Conservation (phyloP, 1,140 invertebrate species). For the Rhyacophila brunnea region DNA sequence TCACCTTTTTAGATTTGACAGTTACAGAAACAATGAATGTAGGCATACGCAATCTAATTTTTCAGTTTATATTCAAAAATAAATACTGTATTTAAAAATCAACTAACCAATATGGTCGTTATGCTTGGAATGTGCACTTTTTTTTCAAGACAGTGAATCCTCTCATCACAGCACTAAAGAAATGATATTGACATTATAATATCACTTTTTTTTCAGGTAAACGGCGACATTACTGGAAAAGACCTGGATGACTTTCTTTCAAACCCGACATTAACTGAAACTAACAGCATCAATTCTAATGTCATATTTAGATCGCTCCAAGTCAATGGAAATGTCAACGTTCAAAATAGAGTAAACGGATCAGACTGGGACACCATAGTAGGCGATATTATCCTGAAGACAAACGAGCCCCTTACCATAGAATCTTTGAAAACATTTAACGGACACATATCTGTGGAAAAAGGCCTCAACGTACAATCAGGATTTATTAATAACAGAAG, state of each 20-base stretch:
- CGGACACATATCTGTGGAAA: slow-evolving; percentile 37
- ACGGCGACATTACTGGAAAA: slow-evolving; percentile 47
- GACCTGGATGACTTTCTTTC: slow-evolving; percentile 44
- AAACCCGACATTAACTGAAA: slow-evolving; percentile 47
- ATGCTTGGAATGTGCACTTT: too few relatives aligned
- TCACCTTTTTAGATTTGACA: slow-evolving; percentile 43
- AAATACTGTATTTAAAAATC: too few relatives aligned
- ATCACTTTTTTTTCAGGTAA: slow-evolving; percentile 38
- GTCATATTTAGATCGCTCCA: slow-evolving; percentile 47
- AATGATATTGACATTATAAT: too few relatives aligned
- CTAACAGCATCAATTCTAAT: slow-evolving; percentile 42
- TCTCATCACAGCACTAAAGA: too few relatives aligned
- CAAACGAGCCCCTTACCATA: slow-evolving; percentile 40
- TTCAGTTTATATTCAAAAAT: too few relatives aligned
- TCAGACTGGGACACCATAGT: slow-evolving; percentile 39
- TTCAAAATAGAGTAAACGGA: slow-evolving; percentile 42
- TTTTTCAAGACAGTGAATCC: too few relatives aligned
- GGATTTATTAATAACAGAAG: slow-evolving; percentile 44
- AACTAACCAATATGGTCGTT: too few relatives aligned
- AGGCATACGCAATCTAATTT: too few relatives aligned
- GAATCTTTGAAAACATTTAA: slow-evolving; percentile 44
- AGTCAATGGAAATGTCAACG: slow-evolving; percentile 44
- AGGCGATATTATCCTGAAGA: slow-evolving; percentile 41
- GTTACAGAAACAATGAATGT: slow-evolving; percentile 41
- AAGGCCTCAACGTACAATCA: slow-evolving; percentile 39